Conservation (phyloP, 2,888 invertebrate species). For the Sylvicola fuscatus region DNA sequence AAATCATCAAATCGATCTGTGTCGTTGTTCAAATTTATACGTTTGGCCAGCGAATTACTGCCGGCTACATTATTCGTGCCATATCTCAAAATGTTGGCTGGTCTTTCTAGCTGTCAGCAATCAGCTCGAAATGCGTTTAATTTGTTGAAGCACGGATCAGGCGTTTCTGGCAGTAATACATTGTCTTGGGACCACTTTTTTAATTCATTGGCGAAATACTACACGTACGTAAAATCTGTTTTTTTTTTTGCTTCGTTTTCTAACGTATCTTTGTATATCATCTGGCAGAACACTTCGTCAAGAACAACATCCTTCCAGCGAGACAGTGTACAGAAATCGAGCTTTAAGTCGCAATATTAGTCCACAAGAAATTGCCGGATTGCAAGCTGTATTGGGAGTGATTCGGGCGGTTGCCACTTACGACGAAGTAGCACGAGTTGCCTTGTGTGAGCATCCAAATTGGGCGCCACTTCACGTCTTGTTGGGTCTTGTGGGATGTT, state of each 20-base stretch:
- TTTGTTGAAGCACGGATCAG: conserved; percentile 41
- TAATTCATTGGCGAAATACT: conserved; percentile 50
- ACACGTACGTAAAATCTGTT: conserved; percentile 29
- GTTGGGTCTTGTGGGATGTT: conserved; percentile 68
- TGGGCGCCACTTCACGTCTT: conserved; percentile 69
- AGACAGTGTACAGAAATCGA: conserved; percentile 39
- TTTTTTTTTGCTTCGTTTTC: background rate
- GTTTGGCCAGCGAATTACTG: conserved; percentile 68
- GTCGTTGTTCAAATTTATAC: conserved; percentile 75
- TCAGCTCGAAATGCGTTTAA: conserved; percentile 63
- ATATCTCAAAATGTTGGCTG: conserved; percentile 69
- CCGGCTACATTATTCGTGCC: conserved; percentile 68
- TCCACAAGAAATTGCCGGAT: conserved; percentile 64
- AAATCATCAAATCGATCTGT: conserved; percentile 42
- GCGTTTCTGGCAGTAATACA: conserved; percentile 31
- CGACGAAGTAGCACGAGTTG: conserved; percentile 60
- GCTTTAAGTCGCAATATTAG: conserved; percentile 40
- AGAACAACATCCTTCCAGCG: conserved; percentile 40
- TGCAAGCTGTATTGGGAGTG: conserved; percentile 60
- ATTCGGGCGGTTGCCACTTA: conserved; percentile 57
- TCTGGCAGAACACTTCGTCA: conserved; percentile 42
- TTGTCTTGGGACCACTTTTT: conserved; percentile 78
- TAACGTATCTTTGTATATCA: conserved; percentile 1
- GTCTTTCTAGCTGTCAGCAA: conserved; percentile 52
- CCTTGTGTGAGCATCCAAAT: conserved; percentile 69